Evolutionary conservation across 2,113 vertebrate species (phyloP).

Genomic region (Boleophthalmus pectinirostris): DNA sequence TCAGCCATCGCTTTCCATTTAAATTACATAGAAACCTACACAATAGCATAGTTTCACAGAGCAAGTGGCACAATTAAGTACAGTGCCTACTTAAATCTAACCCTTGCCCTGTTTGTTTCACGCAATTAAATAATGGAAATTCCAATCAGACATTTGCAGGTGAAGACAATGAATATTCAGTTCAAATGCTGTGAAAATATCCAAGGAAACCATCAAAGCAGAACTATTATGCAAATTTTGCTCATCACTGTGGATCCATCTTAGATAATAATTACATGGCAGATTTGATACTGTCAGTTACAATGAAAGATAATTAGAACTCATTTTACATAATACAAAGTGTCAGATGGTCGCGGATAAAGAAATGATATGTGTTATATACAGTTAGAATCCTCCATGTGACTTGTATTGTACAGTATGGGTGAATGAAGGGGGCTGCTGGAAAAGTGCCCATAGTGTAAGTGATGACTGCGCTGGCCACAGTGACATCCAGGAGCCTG

Average conservation of each 20-base stretch:
- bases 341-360: neutral
- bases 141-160: neutral
- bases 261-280: conserved; percentile 14
- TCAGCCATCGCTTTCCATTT: neutral
- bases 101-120: neutral
- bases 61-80: neutral
- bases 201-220: conserved; percentile 8
- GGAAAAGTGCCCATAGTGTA: conserved; percentile 67
- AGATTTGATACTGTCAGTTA: conserved; percentile 14
- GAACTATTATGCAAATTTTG: conserved; percentile 6
- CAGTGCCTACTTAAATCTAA: neutral
- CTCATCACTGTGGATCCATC: neutral
- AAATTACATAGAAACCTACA: neutral
- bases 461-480: conserved; percentile 69
- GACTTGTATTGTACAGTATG: conserved; percentile 30
- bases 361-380: neutral
- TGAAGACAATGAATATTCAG: conserved; percentile 1
- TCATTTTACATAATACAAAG: conserved; percentile 6
- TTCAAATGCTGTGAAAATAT: conserved; percentile 1
- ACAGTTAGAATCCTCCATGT: neutral
- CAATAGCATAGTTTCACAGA: neutral
- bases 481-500: conserved; percentile 70
- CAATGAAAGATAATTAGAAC: conserved; percentile 12
- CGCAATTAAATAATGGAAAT: neutral
- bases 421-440: conserved; percentile 47